phyloP scores from a whole-genome alignment of 2,113 vertebrate species.

The Stegostoma tigrinum region DNA sequence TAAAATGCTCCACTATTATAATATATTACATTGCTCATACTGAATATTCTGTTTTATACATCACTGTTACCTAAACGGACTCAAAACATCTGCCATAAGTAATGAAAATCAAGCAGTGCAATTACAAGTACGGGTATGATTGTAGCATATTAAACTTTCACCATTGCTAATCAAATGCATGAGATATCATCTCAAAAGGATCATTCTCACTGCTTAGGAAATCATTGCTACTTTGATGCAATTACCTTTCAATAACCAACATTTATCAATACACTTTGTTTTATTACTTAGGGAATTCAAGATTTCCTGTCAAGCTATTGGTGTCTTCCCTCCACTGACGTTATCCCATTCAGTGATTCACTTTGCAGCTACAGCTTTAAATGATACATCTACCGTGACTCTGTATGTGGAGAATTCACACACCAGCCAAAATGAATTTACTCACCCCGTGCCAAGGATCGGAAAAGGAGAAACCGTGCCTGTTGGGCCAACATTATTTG shows the following conservation, averaged over 20 bases:
- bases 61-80: not conserved
- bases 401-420: slow-evolving; percentile 62
- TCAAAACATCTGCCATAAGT: not conserved
- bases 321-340: slow-evolving; percentile 71
- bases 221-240: not conserved
- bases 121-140: not conserved
- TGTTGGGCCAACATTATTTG: slow-evolving; percentile 62
- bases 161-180: not conserved
- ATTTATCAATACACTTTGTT: not conserved
- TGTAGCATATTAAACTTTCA: not conserved
- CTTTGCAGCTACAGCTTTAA: slow-evolving; percentile 74
- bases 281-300: slow-evolving; percentile 64
- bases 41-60: not conserved
- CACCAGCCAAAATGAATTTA: slow-evolving; percentile 45
- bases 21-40: not conserved
- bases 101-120: not conserved
- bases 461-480: slow-evolving; percentile 44
- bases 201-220: not conserved
- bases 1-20: not conserved
- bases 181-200: not conserved
- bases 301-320: slow-evolving; percentile 70
- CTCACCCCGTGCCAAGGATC: slow-evolving; percentile 47
- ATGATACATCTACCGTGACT: slow-evolving; percentile 55
- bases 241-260: not conserved
- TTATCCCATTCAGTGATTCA: slow-evolving; percentile 75